Evolutionary conservation across 2,888 invertebrate genomes (phyloP).

Genomic region (Trichogramma dendrolimi): DNA sequence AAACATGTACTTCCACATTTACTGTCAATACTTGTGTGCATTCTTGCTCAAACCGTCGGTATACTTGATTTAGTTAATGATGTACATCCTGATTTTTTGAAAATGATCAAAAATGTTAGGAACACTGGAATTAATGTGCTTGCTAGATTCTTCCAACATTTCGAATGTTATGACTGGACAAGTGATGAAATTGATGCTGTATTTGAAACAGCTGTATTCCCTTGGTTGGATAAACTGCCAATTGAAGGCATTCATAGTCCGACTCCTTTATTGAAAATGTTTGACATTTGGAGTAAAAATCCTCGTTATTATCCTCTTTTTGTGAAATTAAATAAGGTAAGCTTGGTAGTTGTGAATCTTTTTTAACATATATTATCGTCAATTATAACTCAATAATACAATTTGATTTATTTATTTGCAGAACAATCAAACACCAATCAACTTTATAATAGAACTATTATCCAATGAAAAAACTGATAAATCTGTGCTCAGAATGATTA

Average conservation of each 20-base stretch:
- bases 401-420: neutral
- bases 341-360: neutral
- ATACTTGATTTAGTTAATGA: slow-evolving; percentile 58
- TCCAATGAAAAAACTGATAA: slow-evolving; percentile 64
- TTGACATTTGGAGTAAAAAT: slow-evolving; percentile 75
- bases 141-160: slow-evolving; percentile 74
- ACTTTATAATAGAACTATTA: slow-evolving; percentile 69
- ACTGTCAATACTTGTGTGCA: slow-evolving; percentile 68
- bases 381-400: neutral
- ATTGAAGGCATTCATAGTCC: slow-evolving; percentile 80
- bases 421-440: slow-evolving; percentile 56
- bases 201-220: slow-evolving; percentile 78
- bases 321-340: slow-evolving; percentile 52
- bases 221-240: slow-evolving; percentile 69
- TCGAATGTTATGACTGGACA: slow-evolving; percentile 72
- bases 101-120: slow-evolving; percentile 64
- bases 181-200: slow-evolving; percentile 67
- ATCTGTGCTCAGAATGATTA: slow-evolving; percentile 64
- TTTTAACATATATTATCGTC: neutral
- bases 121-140: slow-evolving; percentile 61
- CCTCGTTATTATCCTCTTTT: slow-evolving; percentile 73
- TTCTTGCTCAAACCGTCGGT: slow-evolving; percentile 63
- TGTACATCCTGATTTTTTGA: slow-evolving; percentile 62
- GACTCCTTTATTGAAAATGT: slow-evolving; percentile 74
- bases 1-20: slow-evolving; percentile 64